Evolutionary conservation across 2,888 invertebrate genomes (phyloP), one percentile per base, ranked within the genome.

Genomic region (Synanthedon vespiformis): DNA sequence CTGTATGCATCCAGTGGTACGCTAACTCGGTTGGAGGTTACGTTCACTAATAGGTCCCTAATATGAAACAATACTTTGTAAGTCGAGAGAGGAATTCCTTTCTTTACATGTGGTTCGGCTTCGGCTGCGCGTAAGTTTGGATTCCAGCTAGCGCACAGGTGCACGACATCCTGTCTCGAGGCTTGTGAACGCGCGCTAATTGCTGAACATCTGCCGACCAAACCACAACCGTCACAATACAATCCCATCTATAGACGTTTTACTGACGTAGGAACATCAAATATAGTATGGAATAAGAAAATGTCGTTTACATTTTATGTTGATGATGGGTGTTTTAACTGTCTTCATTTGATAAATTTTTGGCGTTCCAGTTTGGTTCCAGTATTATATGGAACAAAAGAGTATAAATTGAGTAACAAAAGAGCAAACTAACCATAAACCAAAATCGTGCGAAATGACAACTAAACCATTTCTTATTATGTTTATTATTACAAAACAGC

Each of bases 111-210:
- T 81, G 34, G 34, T 81, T 79, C 82, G 77, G 75, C 77, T 81
- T 79, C 82, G 77, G 75, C 77, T 66, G 67, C 60, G 61, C 63
- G 67, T 72, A 69, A 67, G 68, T 69, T 65, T 65, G 70, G 67
- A 71, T 73, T 68, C 65, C 65, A 16, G 16, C 44, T 62, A 56
- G 65, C 58, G 67, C 77, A 80, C 85, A 87, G 86, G 85, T 87
- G 86, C 74, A 65, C 64, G 59, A 68, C 83, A 84, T 86, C 85
- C 84, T 83, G 85, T 69, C 65, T 58, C 63, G 61, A 64, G 70
- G 65, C 65, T 65, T 67, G 68, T 65, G 68, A 73, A 72, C 73
- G 67, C 68, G 71, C 63, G 67, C 61, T 71, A 71, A 77, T 77
- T 77, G 72, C 68, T 66, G 70, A 75, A 82, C 85, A 86, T 84